Evolutionary conservation across 2,888 invertebrate species (phyloP).

Genomic region (Eilema depressum): DNA sequence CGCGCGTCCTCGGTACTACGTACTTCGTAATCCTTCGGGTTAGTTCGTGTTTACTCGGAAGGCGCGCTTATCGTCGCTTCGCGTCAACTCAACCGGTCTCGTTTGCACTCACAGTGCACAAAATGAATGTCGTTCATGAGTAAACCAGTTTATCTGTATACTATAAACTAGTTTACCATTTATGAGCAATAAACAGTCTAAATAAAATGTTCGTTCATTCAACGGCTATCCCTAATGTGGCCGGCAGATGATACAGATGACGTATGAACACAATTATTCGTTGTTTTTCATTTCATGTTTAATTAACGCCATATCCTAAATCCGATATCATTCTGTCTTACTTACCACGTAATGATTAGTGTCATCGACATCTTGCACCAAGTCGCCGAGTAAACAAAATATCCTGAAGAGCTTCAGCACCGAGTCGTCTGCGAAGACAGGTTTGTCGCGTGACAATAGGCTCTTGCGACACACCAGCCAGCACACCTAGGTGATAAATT

Average conservation of each 20-base stretch:
- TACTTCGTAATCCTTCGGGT: too few species aligned
- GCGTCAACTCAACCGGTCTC: too few species aligned
- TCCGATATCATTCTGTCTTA: not conserved
- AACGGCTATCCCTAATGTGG: too few species aligned
- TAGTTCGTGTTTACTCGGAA: too few species aligned
- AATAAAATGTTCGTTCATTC: too few species aligned
- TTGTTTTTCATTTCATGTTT: not conserved
- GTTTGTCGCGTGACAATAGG: constrained; percentile 87
- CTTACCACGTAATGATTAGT: constrained; percentile 83
- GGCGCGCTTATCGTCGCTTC: too few species aligned
- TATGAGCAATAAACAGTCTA: too few species aligned
- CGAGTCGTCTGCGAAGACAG: constrained; percentile 88
- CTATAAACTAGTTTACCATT: too few species aligned
- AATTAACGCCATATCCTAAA: not conserved
- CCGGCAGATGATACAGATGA: constrained; percentile 33
- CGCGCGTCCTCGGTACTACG: too few species aligned
- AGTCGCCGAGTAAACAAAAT: constrained; percentile 92
- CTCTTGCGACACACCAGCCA: constrained; percentile 93
- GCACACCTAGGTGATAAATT: constrained; percentile 83
- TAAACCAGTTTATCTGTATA: too few species aligned
- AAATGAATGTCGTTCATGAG: too few species aligned
- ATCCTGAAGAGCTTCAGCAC: constrained; percentile 92
- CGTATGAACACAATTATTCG: constrained; percentile 26
- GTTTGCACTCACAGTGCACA: too few species aligned
- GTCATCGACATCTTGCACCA: constrained; percentile 87